Evolutionary conservation across 1,140 invertebrate genomes (phyloP).

Genomic region (Armadillidium nasatum): DNA sequence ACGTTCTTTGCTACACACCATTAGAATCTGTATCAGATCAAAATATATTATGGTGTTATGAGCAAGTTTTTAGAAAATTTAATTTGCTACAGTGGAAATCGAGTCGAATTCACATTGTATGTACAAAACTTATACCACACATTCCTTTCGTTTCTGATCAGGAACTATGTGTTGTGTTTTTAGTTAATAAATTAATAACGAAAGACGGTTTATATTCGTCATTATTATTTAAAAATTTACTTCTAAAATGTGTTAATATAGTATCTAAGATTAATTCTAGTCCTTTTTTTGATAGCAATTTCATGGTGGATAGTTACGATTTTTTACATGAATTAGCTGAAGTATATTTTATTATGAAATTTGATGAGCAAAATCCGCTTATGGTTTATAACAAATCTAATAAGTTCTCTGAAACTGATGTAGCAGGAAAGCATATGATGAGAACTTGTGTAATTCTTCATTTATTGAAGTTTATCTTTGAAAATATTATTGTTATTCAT

Average conservation of each 20-base stretch:
- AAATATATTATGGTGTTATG: not conserved
- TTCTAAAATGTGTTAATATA: not conserved
- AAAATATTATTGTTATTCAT: not conserved
- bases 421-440: not conserved
- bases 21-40: not conserved
- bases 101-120: not conserved
- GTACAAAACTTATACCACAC: not conserved
- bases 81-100: not conserved
- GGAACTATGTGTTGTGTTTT: not conserved
- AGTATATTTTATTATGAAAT: not conserved
- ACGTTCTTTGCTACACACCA: not conserved
- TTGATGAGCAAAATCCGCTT: not conserved
- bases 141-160: constrained; percentile 1
- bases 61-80: not conserved
- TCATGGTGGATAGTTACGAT: not conserved
- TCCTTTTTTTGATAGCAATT: not conserved
- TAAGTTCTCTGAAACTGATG: not conserved
- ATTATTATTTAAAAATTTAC: not conserved
- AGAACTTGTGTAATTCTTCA: not conserved
- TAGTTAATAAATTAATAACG: not conserved
- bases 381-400: not conserved
- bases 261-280: not conserved
- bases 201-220: not conserved
- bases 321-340: not conserved
- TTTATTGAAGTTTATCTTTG: not conserved